These are phyloP conservation scores for Tetanocera ferruginea DNA, from an alignment of 2,888 invertebrate species.

Conservation along the genomic window DNA sequence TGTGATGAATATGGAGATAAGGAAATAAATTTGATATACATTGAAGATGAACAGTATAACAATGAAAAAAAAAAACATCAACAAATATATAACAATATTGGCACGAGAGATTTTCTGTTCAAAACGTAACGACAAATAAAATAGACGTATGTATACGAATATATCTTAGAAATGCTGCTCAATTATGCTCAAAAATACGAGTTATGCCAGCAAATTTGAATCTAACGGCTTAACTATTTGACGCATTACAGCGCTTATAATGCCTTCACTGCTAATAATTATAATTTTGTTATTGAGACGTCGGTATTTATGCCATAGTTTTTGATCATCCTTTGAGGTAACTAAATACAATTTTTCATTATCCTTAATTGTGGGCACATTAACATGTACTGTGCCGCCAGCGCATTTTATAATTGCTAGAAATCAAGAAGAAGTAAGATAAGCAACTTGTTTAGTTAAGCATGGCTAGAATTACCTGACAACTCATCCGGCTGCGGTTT, in stretches of 20 bases:
- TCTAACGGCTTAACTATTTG: slow-evolving; percentile 49
- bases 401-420: slow-evolving; percentile 55
- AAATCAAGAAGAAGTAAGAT: slow-evolving; percentile 21
- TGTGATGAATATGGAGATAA: too few species aligned
- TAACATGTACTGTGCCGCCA: slow-evolving; percentile 51
- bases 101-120: too few species aligned
- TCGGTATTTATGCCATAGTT: slow-evolving; percentile 55
- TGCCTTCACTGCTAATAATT: slow-evolving; percentile 54
- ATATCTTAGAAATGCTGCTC: too few species aligned
- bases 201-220: slow-evolving; percentile 45
- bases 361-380: slow-evolving; percentile 39
- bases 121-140: too few species aligned
- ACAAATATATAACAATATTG: too few species aligned
- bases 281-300: slow-evolving; percentile 49
- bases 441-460: background rate
- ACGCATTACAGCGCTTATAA: slow-evolving; percentile 58
- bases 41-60: too few species aligned
- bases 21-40: too few species aligned
- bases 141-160: too few species aligned
- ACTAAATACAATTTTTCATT: slow-evolving; percentile 52
- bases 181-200: too few species aligned
- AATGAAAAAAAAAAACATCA: too few species aligned
- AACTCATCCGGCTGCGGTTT: slow-evolving; percentile 54
- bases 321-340: slow-evolving; percentile 51
- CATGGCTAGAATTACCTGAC: slow-evolving; percentile 46